These are phyloP conservation scores for Paradisaea rubra DNA, from an alignment of 2,113 vertebrate genomes.

Conservation along the genomic window DNA sequence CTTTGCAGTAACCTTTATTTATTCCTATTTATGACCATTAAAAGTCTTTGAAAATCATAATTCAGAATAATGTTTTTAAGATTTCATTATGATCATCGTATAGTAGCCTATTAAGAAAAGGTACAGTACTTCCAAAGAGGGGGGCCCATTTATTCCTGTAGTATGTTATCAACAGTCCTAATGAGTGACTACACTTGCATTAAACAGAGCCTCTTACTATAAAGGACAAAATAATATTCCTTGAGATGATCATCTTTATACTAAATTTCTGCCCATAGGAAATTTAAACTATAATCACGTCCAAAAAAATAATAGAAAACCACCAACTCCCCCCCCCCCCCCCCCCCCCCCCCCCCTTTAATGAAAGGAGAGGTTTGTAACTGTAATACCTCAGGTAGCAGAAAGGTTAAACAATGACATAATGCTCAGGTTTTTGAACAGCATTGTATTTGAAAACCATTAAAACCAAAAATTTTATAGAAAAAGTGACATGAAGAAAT, in stretches of 20 bases:
- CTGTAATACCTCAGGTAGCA: background rate
- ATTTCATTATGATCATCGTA: background rate
- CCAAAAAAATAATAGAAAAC: background rate
- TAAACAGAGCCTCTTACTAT: background rate
- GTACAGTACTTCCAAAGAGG: background rate
- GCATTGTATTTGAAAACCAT: background rate
- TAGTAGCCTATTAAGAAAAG: background rate
- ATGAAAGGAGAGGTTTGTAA: background rate
- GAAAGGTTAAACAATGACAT: background rate
- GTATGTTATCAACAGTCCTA: background rate
- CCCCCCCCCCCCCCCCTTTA: rapidly evolving
- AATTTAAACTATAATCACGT: background rate
- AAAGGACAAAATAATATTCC: background rate
- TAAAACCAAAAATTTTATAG: background rate
- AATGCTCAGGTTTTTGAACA: background rate
- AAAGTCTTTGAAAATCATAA: background rate
- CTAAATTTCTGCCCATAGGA: background rate
- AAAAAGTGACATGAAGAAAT: background rate
- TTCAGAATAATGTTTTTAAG: background rate
- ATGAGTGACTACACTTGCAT: background rate
- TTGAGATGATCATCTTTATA: background rate
- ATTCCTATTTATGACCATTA: background rate
- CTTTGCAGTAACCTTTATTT: background rate
- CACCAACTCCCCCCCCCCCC: rapidly evolving
- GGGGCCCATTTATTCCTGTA: background rate